These are phyloP conservation scores for Arremon aurantiirostris DNA, from an alignment of 2,797 vertebrate species.

Conservation along the genomic window DNA sequence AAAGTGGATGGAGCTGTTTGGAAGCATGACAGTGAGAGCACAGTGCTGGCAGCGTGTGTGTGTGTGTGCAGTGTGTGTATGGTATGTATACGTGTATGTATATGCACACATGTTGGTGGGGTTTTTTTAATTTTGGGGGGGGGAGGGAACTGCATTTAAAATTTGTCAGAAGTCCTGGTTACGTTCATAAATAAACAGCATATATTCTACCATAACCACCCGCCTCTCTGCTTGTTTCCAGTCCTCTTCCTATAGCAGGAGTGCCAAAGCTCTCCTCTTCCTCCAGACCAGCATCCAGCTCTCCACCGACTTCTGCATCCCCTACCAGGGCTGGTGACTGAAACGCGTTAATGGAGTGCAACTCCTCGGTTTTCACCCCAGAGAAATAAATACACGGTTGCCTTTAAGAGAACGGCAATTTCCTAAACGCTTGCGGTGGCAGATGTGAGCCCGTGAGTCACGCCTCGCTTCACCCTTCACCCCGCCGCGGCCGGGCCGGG, in stretches of 20 bases:
- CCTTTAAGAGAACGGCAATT: background rate
- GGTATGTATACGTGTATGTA: slow-evolving; percentile 44
- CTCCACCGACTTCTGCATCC: background rate
- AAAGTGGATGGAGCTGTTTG: background rate
- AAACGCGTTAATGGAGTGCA: background rate
- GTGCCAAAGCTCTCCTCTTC: background rate
- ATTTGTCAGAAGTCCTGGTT: slow-evolving; percentile 54
- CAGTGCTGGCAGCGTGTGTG: slow-evolving; percentile 5
- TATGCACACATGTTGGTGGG: slow-evolving; percentile 65
- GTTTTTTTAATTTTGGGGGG: background rate
- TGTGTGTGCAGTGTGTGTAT: background rate
- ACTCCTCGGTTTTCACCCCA: background rate
- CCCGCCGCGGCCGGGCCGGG: background rate
- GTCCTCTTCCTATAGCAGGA: background rate
- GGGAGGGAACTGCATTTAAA: slow-evolving; percentile 4
- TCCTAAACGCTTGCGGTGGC: background rate
- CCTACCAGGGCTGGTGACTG: background rate
- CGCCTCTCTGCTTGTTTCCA: background rate
- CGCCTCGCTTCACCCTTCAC: background rate
- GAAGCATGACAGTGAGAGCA: background rate
- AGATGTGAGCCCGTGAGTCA: background rate
- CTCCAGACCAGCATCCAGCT: background rate
- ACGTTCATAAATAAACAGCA: slow-evolving; percentile 68
- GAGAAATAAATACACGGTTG: background rate
- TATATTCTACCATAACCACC: slow-evolving; percentile 35